Base-by-base conservation (phyloP, 92 coral and sea anemone genomes). In the Epizoanthus stellaris region DNA sequence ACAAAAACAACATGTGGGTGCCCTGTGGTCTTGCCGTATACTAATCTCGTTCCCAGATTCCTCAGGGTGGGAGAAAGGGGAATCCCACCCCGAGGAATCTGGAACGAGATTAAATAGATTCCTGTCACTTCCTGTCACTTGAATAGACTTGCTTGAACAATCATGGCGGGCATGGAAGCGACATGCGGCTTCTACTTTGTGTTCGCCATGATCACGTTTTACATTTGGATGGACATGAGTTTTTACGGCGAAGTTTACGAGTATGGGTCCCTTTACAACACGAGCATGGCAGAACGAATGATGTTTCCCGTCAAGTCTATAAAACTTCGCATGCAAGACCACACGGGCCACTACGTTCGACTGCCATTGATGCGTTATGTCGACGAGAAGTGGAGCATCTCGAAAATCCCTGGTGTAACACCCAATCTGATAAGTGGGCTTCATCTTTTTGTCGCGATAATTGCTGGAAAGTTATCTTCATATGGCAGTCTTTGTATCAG, bases 201-300 rank as follows among this genome's bases (percentile, higher is more conserved):
- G 36, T 93, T 93, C 61, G 96, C 92, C 9, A 80, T 91, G 81
- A 70, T 93, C 52, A 93, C 96, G 1, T 93, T 84, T 84, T 86
- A 90, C 66, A 85, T 90, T 45, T 93, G 96, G 96, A 93, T 93
- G 96, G 96, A 93, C 69, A 84, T 93, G 85, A 93, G 96, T 59
- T 93, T 93, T 88, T 93, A 90, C 75, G 96, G 92, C 73, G 96
- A 93, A 66, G 84, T 93, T 71, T 89, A 90, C 70, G 96, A 91
- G 70, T 91, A 88, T 90, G 96, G 96, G 23, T 88, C 93, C 19
- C 74, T 82, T 61, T 91, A 91, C 83, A 93, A 93, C 89, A 80
- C 93, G 14, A 86, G 94, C 16, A 89, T 87, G 47, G 96, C 96
- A 60, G 81, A 87, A 84, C 72, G 90, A 63, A 84, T 91, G 82